Base-by-base conservation (phyloP, 2,113 vertebrate species). In the Azemiops feae region DNA sequence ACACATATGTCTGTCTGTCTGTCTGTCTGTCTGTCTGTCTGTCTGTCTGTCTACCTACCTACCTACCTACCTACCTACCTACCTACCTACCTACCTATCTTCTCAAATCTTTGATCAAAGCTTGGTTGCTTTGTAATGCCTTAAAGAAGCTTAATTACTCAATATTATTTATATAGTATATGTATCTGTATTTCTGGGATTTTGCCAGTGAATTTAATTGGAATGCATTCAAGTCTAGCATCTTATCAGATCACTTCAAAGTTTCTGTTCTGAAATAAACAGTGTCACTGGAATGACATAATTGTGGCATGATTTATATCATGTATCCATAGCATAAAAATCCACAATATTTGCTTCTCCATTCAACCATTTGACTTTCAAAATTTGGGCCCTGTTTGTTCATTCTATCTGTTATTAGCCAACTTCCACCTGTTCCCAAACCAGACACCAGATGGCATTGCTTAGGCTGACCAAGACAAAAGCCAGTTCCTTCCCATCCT, bases 231-330 rank as follows among this genome's bases (percentile, higher is more conserved):
- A 92, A 91, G 92, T 95, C 94, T 95, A 92, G 69, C 91, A 94
- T 91, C 94, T 96, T 94, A 96, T 95, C 92, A 93, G 92, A 54
- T 94, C 55, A 96, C 95, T 96, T 96, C 95, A 97, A 96, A 97
- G 95, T 58, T 94, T 93, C 12, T 93, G 81, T 93, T 92, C 81
- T 92, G 52, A 88, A 92, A 93, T 90, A 87, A 87, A 95, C 96
- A 93, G 92, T 94, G 96, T 58, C 57, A 96, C 45, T 95, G 86
- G 81, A 95, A 88, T 20, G n/a, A 74, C 69, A 39, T 55, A 94
- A 93, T 95, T 85, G 90, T 91, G 88, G 50, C 89, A 94, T 95
- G 93, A 96, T 95, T 96, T 95, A 96, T 95, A 96, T 74, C 34
- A 89, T 57, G 85, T 91, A 93, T 93, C 88, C 53, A 91, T 93